Conservation (phyloP, 2,888 invertebrate species). For the Meloe dianella region DNA sequence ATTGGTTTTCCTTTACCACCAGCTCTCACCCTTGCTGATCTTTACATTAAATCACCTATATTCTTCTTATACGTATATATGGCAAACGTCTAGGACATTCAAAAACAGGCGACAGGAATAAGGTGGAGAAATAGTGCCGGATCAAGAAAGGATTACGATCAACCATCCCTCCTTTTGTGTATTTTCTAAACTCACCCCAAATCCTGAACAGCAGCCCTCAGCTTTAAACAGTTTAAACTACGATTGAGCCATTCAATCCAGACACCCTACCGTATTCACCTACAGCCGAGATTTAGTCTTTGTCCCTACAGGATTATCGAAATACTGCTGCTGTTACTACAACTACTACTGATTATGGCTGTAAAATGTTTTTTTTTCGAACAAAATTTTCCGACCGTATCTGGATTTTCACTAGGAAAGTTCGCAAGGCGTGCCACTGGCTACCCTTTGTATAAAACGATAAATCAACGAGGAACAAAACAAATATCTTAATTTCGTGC, state of each 20-base stretch:
- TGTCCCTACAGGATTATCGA: slow-evolving; percentile 7
- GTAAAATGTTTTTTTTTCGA: neutral
- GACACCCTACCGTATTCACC: slow-evolving; percentile 30
- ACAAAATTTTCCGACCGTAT: slow-evolving; percentile 6
- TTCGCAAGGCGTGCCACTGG: neutral
- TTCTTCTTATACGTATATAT: slow-evolving; percentile 4
- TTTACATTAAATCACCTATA: neutral
- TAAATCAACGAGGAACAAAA: slow-evolving; percentile 34
- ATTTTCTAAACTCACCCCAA: slow-evolving; percentile 16
- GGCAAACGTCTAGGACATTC: slow-evolving; percentile 2
- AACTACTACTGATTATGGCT: neutral
- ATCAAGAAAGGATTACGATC: slow-evolving; percentile 42
- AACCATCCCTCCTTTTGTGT: slow-evolving; percentile 24
- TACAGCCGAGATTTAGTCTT: slow-evolving; percentile 2
- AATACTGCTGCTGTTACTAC: neutral
- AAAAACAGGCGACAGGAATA: slow-evolving; percentile 42
- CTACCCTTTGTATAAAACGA: slow-evolving; percentile 14
- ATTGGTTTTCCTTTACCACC: neutral
- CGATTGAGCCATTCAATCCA: slow-evolving; percentile 43
- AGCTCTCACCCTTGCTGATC: neutral
- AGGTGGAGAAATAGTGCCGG: slow-evolving; percentile 46
- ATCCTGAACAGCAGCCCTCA: slow-evolving; percentile 18
- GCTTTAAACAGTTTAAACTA: slow-evolving; percentile 46
- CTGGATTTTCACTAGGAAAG: neutral
- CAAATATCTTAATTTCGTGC: slow-evolving; percentile 45